Base-by-base conservation (phyloP, 1,140 invertebrate genomes). In the Mamestra configurata region DNA sequence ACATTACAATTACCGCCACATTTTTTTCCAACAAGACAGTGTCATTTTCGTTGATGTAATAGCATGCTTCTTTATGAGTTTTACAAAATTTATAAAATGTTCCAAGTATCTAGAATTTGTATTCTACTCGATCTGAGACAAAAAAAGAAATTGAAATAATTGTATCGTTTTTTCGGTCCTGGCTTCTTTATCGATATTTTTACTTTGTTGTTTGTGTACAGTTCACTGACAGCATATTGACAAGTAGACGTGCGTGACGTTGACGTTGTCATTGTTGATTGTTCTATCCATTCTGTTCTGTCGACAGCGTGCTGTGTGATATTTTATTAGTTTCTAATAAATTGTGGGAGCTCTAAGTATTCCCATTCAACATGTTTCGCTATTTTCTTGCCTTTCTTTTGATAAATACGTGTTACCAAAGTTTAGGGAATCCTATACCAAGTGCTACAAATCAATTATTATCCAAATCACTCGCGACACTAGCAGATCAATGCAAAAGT, bases 401-500 rank as follows among this genome's bases (percentile, higher is more conserved):
- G 82, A 77, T 91, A 46, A 89, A 89, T 80, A 80, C 87, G 8
- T 90, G 82, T 70, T 90, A 87, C 37, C 79, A 77, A 46, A 89
- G 88, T 72, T 88, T 87, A 59, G 91, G 89, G 22, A 70, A 55
- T 70, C 89, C 90, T 80, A 49, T 81, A 15, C 66, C 46, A 37
- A 61, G 40, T 77, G 35, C 61, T 31, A 31, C 73, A 76, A 70
- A 53, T 35, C 72, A 49, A 70, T 57, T 68, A 18, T 57, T 91
- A 70, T 82, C 73, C 55, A 77, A 72, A 35, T 84, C 80, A 46
- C 75, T 94, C 53, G 75, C 73, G 53, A 77, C 72, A 40, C 88
- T 94, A 71, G 82, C 85, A 64, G 80, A 82, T 73, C 79, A 72
- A 35, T 94, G 93, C 84, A 77, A 85, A 80, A 93, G 91, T 78